Evolutionary conservation across 2,113 vertebrate species (phyloP), one percentile per base, ranked within the genome.

Genomic region (Python bivittatus): DNA sequence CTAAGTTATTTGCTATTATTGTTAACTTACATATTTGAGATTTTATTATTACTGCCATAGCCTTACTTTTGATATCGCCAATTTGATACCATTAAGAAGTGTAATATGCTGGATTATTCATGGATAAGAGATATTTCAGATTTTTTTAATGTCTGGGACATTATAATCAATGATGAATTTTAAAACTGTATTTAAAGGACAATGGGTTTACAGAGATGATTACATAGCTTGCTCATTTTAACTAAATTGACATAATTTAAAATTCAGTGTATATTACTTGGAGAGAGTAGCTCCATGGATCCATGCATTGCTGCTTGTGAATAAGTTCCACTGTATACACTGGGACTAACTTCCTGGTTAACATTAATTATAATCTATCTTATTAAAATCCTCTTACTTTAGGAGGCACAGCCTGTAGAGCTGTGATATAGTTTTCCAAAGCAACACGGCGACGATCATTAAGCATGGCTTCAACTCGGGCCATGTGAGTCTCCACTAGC

Each of bases 401-500:
- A 11, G 98, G 98, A 0, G 98, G 98, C 48, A 99, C 97, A 2
- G 98, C 98, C 96, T 99, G 99, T 95, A 99, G 97, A 1, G 99
- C 98, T 0, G 98, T 99, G 96, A 99, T 98, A 95, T 99, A 99
- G 97, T 99, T 99, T 97, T 99, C 99, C 93, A 99, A 97, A 3
- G 99, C 99, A 94, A 99, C 98, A 92, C 99, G 98, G 1, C 99
- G 98, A 42, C 99, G 98, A 97, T 99, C 99, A 0, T 99, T 99
- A 84, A 99, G 98, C 97, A 99, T 98, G 54, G 99, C 99, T 95
- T 99, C 99, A 91, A 99, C 99, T 6, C 99, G 97, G 42, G 99
- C 99, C 99, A 99, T 99, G 96, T 99, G 99, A 0, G 99, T 99
- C 97, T 99, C 99, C 90, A 99, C 99, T 94, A 99, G 96, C 97